Base-by-base conservation (phyloP, 2,797 vertebrate species). In the Danio aesculapii region DNA sequence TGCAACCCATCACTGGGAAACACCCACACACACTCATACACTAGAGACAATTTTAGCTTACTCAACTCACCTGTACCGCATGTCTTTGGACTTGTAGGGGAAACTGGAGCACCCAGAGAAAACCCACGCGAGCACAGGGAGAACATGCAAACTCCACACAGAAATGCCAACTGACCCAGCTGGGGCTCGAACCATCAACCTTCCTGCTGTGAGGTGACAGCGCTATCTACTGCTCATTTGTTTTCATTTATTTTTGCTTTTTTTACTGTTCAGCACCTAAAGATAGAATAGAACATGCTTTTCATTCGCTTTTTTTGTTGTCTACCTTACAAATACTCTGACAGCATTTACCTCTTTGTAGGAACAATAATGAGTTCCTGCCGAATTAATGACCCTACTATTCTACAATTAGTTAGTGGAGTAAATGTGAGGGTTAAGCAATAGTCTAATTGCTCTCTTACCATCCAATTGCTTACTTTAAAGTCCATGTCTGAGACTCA, bases 391-490 rank as follows among this genome's bases (percentile, higher is more conserved):
- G 30, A 41, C n/a, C 66, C 49, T 49, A 58, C 81, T 79, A 57
- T 69, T 81, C 80, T 81, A 55, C 30, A 63, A 52, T 77, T 84
- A 44, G 12, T 58, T 64, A 44, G 44, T 66, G 62, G 57, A 53
- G 44, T 16, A 64, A 21, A 16, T 55, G 41, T 17, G 66, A 10
- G n/a, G 57, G 55, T 79, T 66, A 76, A 46, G 61, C 30, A 68
- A 43, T 47, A 49, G 63, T 58, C 43, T 57, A 67, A 77, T 67
- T 77, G 50, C 62, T 66, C 16, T 55, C 50, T 71, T 55, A 71
- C 55, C 30, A 43, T 71, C 50, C 68, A 71, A 71, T 17, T 8
- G 8, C 67, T 39, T n/a, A 39, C 49, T 70, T 55, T 17, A 70
- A 44, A 77, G 41, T 30, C 75, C 58, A 10, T 17, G 63, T 55